Conservation (phyloP, 2,113 vertebrate genomes). For the Indri indri region DNA sequence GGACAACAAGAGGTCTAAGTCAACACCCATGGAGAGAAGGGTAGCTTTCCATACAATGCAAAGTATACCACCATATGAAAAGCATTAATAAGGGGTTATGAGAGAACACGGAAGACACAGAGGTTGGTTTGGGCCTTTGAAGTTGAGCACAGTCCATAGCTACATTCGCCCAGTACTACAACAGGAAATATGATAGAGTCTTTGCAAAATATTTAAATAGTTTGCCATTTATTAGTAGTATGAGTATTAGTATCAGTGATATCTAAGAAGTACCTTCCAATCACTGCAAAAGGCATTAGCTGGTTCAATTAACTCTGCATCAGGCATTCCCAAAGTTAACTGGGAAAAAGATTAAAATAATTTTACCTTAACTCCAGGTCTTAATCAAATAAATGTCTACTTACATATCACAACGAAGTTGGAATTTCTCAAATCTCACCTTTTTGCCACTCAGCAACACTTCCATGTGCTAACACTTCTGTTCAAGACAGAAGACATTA, state of each 20-base stretch:
- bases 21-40: not conserved
- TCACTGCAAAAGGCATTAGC: not conserved
- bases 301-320: not conserved
- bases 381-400: slow-evolving; percentile 31
- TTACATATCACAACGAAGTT: slow-evolving; percentile 35
- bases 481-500: slow-evolving; percentile 75
- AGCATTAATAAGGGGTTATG: not conserved
- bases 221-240: not conserved
- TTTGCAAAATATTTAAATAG: not conserved
- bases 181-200: not conserved
- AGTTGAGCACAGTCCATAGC: not conserved
- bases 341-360: not conserved
- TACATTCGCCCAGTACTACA: not conserved
- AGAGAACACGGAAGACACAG: not conserved
- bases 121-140: not conserved
- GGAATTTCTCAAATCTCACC: slow-evolving; percentile 60
- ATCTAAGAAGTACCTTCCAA: not conserved
- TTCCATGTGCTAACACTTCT: slow-evolving; percentile 63
- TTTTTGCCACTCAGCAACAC: slow-evolving; percentile 54
- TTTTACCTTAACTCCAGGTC: not conserved
- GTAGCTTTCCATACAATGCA: not conserved
- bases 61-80: not conserved
- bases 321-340: not conserved
- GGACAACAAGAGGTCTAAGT: not conserved
- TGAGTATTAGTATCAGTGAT: not conserved